A percentile compares a stretch with the other conserved stretches of the same genome.
Evolutionary conservation across 2,888 invertebrate genomes (phyloP).

Genomic region (Neoscelio sp.): DNA sequence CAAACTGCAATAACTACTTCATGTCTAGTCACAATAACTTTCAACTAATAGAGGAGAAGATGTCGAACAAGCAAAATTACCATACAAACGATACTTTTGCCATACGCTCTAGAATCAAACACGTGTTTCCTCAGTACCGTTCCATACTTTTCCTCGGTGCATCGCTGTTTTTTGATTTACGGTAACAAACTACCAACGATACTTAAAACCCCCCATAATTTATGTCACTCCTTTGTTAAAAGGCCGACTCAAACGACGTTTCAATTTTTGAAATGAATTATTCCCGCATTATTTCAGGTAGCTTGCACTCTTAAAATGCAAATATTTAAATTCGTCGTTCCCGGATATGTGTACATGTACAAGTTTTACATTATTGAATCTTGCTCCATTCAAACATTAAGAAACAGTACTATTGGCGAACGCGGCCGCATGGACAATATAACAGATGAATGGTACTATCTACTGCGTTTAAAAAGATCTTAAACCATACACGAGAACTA

Average conservation of each 20-base stretch:
- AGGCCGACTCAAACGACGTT: slow-evolving; percentile 13
- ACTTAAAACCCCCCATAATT: background rate
- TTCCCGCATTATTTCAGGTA: slow-evolving; percentile 28
- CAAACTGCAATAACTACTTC: too few species aligned
- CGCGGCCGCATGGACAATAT: slow-evolving; percentile 14
- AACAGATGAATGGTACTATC: slow-evolving; percentile 53
- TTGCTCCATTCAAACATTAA: slow-evolving; percentile 51
- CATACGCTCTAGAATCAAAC: background rate
- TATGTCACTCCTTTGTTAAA: slow-evolving; percentile 5
- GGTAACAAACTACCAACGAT: background rate
- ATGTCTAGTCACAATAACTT: too few species aligned
- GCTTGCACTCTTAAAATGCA: slow-evolving; percentile 17
- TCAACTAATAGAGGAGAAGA: too few species aligned
- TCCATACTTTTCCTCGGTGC: background rate
- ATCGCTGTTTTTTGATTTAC: background rate
- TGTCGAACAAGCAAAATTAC: background rate
- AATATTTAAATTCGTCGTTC: slow-evolving; percentile 42
- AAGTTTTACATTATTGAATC: slow-evolving; percentile 36
- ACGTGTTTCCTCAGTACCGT: too few species aligned
- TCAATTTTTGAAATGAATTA: slow-evolving; percentile 48
- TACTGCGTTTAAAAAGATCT: slow-evolving; percentile 26
- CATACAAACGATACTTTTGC: slow-evolving; percentile 12
- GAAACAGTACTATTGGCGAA: slow-evolving; percentile 26
- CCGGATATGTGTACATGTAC: slow-evolving; percentile 27
- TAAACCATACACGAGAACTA: slow-evolving; percentile 9